phyloP scores from a whole-genome alignment of 1,140 invertebrate genomes.

The Phocides pigmalion region DNA sequence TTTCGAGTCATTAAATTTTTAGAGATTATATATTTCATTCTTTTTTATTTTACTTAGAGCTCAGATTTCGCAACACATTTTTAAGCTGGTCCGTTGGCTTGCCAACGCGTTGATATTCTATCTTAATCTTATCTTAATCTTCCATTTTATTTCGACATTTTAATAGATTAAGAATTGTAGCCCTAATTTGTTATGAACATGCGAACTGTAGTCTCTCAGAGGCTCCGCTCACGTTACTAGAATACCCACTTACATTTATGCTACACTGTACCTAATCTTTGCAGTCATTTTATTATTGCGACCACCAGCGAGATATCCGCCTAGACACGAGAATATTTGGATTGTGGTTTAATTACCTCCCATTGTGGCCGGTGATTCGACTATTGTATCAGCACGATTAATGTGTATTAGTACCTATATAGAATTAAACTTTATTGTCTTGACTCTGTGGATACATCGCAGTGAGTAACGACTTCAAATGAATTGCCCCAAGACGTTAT shows the following conservation, averaged over 20 bases:
- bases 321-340: conserved; percentile 74
- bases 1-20: no score
- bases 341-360: conserved; percentile 79
- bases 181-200: no score
- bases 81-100: no score
- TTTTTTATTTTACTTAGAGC: no score
- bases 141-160: no score
- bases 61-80: no score
- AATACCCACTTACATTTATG: conserved; percentile 19
- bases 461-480: conserved; percentile 19
- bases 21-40: no score
- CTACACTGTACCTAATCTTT: conserved; percentile 44
- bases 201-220: conserved; percentile 46
- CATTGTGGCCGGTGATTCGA: conserved; percentile 72
- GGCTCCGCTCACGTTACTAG: conserved; percentile 34
- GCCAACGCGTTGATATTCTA: no score
- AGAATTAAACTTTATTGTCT: conserved; percentile 36
- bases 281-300: conserved; percentile 66
- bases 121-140: no score
- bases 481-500: conserved; percentile 12
- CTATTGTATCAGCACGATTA: conserved; percentile 56
- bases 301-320: conserved; percentile 73
- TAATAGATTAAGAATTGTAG: no score
- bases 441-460: conserved; percentile 6
- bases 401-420: conserved; percentile 33